Base-by-base conservation (phyloP, 2,888 invertebrate species). In the Mythimna pallens region DNA sequence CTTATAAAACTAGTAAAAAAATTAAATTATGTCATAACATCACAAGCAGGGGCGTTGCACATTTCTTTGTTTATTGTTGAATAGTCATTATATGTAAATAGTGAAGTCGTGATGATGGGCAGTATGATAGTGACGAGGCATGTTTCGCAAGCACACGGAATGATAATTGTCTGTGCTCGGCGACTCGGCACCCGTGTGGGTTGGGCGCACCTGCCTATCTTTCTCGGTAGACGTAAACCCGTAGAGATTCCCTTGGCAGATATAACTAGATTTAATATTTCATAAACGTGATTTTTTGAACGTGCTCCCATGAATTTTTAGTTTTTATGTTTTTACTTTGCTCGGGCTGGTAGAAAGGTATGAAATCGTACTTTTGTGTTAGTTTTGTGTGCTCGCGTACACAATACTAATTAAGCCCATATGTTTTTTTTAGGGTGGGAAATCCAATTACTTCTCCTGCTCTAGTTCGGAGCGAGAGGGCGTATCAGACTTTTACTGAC, bases 61-160 rank as follows among this genome's bases (percentile, higher is more conserved):
- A 92, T 93, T 94, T 92, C 88, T 92, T 94, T 92, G 94, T 95
- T 94, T 95, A 94, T 94, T 94, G 95, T 95, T 94, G 93, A 93
- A 93, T 93, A 95, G 93, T 95, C 95, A 96, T 96, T 96, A 96
- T 95, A 95, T 95, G 96, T 95, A 96, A 96, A 96, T 96, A 92
- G 95, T 91, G 87, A 86, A 93, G 94, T 96, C 96, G 96, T 96
- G 96, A 94, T 94, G 96, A 96, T 96, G 93, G 93, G 89, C 89
- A 88, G 91, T 88, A 90, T 86, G 96, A 96, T 96, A 95, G 94
- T 95, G 95, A 95, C 95, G 93, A 92, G 87, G 93, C 94, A 93
- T 94, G 96, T 95, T 96, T 95, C 91, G 96, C 95, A 94, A 96
- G 91, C 90, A 90, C 90, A 89, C 89, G 93, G 93, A 92, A 95